phyloP scores from a whole-genome alignment of 2,113 vertebrate genomes.

The Nothoprocta perdicaria region DNA sequence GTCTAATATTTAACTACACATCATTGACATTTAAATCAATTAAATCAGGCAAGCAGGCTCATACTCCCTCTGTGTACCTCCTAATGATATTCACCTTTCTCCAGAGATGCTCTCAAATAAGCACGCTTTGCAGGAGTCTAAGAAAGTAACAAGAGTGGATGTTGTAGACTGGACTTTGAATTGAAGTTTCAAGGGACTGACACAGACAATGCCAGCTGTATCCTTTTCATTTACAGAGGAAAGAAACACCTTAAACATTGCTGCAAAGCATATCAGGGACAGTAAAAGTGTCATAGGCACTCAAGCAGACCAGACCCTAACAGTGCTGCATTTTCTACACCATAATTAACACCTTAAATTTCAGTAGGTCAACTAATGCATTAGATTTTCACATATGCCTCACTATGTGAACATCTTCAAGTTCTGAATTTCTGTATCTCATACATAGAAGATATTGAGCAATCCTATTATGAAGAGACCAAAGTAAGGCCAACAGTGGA shows the following conservation, averaged over 20 bases:
- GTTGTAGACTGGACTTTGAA: background rate
- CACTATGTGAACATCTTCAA: background rate
- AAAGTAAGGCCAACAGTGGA: background rate
- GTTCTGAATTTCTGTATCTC: background rate
- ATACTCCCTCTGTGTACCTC: background rate
- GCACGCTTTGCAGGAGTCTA: no score
- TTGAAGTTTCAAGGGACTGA: background rate
- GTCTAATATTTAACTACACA: conserved; percentile 20
- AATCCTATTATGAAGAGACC: background rate
- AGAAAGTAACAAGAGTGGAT: background rate
- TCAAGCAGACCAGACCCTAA: background rate
- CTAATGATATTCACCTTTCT: background rate
- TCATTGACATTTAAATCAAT: background rate
- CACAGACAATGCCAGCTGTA: background rate
- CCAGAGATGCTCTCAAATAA: background rate
- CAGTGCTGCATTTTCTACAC: background rate
- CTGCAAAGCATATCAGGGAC: background rate
- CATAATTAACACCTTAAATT: background rate
- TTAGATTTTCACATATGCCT: background rate
- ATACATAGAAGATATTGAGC: background rate
- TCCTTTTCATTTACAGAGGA: background rate
- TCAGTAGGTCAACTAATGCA: background rate
- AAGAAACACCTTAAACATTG: background rate
- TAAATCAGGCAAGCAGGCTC: background rate
- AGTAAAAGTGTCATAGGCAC: accelerated